Evolutionary conservation across 2,113 vertebrate species (phyloP), one percentile per base, ranked within the genome.

Genomic region (Sorex fumeus): DNA sequence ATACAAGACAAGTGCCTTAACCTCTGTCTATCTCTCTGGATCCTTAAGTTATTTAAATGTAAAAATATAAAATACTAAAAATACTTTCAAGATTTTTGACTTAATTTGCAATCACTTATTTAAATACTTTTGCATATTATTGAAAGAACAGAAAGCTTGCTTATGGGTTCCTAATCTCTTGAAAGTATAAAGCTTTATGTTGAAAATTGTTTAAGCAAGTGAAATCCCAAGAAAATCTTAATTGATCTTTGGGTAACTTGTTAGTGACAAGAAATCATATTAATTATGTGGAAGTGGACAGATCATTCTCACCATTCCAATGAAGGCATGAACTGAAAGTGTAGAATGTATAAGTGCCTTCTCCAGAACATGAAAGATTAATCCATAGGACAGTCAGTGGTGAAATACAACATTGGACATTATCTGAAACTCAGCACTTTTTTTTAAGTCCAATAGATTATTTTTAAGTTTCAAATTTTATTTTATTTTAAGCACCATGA

Each of bases 101-200:
- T 88, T 89, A 74, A 74, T 74, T 79, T 62, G 13, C 84, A 84
- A 84, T 86, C 8, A 62, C 79, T 93, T 93, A 32, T 77, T 95
- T 72, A 81, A 71, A 85, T 50, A 90, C 53, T 16, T 47, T 87
- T 83, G 27, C 87, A 47, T 84, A 27, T 75, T 88, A 79, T 77
- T 87, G n/a, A 47, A 47, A 64, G 9, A 53, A 3, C 12, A 66
- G 32, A 87, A 57, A 88, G 36, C 6, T 50, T 50, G 18, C 62
- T 79, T 28, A 25, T 84, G 3, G 80, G 16, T 90, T 53, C 86
- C 86, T 92, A 40, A 64, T 76, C 30, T 71, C 76, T 60, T 85
- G 47, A 81, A 94, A 83, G 74, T 30, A 69, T 28, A 78, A 77
- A 25, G 94, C 83, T 85, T 96, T 69, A 72, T 70, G 89, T 76